Evolutionary conservation across 2,888 invertebrate species (phyloP), one percentile per base, ranked within the genome.

Genomic region (Tanytarsus gracilentus): DNA sequence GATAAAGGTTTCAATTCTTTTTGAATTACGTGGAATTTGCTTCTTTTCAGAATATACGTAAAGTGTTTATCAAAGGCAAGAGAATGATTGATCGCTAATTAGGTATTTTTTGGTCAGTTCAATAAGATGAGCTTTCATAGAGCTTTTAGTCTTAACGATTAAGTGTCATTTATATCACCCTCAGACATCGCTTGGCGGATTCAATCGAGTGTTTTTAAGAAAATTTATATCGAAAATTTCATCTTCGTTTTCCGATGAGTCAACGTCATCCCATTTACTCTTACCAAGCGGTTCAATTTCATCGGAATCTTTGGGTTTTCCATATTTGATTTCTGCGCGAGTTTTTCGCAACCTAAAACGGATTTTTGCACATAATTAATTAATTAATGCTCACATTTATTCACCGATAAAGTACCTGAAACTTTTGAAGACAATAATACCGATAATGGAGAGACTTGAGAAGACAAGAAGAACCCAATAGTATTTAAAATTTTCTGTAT

Each of bases 171-270:
- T 3, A 33, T 30, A n/a, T 30, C 16, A 6, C 18, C 21, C n/a
- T 49, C 26, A 49, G 4, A 49, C 26, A 11, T 25, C 26, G 16
- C 27, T 49, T 14, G 44, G 58, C 8, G 44, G 27, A 30, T 44
- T 18, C 21, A 44, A 44, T 6, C 58, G 44, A 5, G 29, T 48
- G 30, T 58, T 58, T 44, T 58, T 58, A 8, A 58, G 21, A 23
- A 58, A 58, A 26, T 58, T 58, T 2, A 58, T 58, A 16, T 58
- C 58, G 9, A 58, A 58, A 21, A 58, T 48, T 27, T 58, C 58
- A 48, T 58, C 58, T 16, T 58, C 58, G n/a, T 58, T 58, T 21
- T 58, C 58, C 11, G 27, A 27, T 8, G 58, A 58, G 8, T 58
- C 58, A n/a, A n/a, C n/a, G 21, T 58, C 58, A 9, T 40, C 27